These are phyloP conservation scores for Pangasius larnaudii DNA, from an alignment of 2,797 vertebrate species.

Conservation along the genomic window DNA sequence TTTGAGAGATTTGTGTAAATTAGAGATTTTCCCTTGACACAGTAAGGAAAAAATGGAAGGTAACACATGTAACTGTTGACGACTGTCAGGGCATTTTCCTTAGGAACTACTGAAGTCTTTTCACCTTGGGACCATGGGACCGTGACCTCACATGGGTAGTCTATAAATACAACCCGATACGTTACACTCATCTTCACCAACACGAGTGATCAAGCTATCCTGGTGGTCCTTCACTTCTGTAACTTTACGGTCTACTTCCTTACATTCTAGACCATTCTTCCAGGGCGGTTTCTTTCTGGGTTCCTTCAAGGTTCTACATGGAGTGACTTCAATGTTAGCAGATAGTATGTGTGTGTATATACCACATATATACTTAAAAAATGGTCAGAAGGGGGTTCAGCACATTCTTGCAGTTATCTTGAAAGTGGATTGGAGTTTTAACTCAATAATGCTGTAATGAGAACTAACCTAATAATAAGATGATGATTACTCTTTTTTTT, in stretches of 20 bases:
- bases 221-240: not conserved
- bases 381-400: not conserved
- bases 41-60: not conserved
- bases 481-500: not conserved
- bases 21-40: not conserved
- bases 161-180: not conserved
- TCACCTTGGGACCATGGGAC: not conserved
- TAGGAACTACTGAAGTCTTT: not conserved
- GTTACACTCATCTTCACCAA: not conserved
- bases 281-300: not conserved
- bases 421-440: not conserved
- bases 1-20: not conserved
- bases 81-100: not conserved
- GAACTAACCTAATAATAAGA: not conserved
- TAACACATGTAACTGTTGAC: not conserved
- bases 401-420: not conserved
- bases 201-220: not conserved
- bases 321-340: not conserved
- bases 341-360: not conserved
- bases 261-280: not conserved
- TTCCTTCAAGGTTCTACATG: not conserved
- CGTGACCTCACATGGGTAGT: not conserved
- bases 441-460: not conserved
- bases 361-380: not conserved
- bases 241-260: not conserved